These are phyloP conservation scores for Alviniconcha strummeri DNA, from an alignment of 2,888 invertebrate species.

Conservation along the genomic window DNA sequence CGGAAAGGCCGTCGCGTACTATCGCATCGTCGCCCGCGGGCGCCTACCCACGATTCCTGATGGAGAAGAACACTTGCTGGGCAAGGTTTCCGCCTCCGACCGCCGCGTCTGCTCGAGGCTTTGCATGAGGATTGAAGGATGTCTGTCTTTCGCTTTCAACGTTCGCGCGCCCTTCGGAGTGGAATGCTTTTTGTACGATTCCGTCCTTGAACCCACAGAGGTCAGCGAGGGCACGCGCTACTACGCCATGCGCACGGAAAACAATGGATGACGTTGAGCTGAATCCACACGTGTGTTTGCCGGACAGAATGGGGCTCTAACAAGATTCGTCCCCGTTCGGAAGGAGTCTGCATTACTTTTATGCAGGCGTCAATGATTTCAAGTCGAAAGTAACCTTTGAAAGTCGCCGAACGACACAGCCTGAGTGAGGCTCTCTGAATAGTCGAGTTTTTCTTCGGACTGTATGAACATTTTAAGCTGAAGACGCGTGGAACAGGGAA, in stretches of 20 bases:
- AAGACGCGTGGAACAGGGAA: no score
- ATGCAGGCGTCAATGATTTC: no score
- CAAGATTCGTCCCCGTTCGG: no score
- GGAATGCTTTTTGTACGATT: slow-evolving; percentile 41
- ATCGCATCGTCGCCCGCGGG: slow-evolving; percentile 40
- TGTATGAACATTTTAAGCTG: no score
- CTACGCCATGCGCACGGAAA: slow-evolving; percentile 31
- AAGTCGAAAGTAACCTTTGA: no score
- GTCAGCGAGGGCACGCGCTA: slow-evolving; percentile 36
- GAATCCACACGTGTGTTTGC: no score
- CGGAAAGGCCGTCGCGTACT: slow-evolving; percentile 42
- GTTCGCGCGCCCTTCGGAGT: slow-evolving; percentile 26
- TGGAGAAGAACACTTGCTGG: slow-evolving; percentile 34
- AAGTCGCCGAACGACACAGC: no score
- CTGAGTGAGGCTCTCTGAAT: no score
- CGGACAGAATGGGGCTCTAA: no score
- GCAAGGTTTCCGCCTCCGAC: slow-evolving; percentile 42
- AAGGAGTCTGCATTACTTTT: no score
- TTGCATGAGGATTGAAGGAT: slow-evolving; percentile 50
- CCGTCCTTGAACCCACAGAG: slow-evolving; percentile 25
- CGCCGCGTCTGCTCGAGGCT: slow-evolving; percentile 46
- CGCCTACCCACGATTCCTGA: slow-evolving; percentile 34
- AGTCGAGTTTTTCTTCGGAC: no score
- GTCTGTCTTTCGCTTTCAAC: slow-evolving; percentile 45
- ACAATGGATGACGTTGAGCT: slow-evolving; percentile 13